Percentiles rank a stretch among this genome's conserved stretches.
Evolutionary conservation across 2,888 invertebrate genomes (phyloP).

Genomic region (Anoplius nigerrimus): DNA sequence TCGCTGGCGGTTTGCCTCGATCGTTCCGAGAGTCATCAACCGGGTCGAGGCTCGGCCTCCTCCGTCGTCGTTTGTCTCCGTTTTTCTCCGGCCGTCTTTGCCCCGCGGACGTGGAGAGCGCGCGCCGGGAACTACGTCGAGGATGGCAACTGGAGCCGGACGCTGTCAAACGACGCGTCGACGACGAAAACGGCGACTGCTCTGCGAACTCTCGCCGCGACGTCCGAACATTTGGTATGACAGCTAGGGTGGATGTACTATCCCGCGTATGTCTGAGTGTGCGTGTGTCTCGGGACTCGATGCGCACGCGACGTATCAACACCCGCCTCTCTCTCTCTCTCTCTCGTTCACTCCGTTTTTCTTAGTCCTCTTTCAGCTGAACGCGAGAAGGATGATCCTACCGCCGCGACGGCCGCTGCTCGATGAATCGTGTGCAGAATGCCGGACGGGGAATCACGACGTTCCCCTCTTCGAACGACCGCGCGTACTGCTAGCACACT

Average conservation of each 20-base stretch:
- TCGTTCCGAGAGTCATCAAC: too few relatives aligned
- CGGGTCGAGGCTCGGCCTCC: too few relatives aligned
- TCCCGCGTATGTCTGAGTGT: not conserved
- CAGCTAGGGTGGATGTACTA: not conserved
- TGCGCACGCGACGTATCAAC: too few relatives aligned
- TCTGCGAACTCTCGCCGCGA: slow-evolving; percentile 51
- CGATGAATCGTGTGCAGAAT: not conserved
- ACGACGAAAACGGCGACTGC: slow-evolving; percentile 35
- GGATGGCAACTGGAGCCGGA: not conserved
- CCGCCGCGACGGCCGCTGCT: slow-evolving; percentile 9
- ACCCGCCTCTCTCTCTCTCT: slow-evolving; percentile 32
- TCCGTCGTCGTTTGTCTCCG: not conserved
- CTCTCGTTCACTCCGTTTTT: slow-evolving; percentile 20
- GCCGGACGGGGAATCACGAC: slow-evolving; percentile 25
- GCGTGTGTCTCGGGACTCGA: slow-evolving; percentile 25
- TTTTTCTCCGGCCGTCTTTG: not conserved
- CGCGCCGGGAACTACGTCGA: not conserved
- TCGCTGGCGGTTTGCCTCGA: too few relatives aligned
- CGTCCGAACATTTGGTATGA: not conserved
- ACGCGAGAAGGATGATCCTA: not conserved
- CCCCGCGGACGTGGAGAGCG: not conserved
- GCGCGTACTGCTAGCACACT: not conserved
- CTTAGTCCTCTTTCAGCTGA: slow-evolving; percentile 6
- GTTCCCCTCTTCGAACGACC: slow-evolving; percentile 9
- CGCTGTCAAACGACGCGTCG: slow-evolving; percentile 13